Base-by-base conservation (phyloP, 2,888 invertebrate species). In the Drosophila parthenogenetica region DNA sequence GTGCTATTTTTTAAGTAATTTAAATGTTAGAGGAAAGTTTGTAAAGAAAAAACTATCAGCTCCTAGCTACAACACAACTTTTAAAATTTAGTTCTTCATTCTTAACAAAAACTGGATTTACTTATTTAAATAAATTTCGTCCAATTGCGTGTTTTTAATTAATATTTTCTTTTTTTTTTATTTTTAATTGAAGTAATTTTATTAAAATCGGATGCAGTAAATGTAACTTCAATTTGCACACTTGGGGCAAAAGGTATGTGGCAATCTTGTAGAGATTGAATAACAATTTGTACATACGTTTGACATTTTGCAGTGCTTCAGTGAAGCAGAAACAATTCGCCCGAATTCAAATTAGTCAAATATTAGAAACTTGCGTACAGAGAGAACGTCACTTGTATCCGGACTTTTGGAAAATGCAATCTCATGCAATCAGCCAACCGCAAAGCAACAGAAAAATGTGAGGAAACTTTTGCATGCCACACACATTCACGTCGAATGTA, bases 301-400 rank as follows among this genome's bases (percentile, higher is more conserved):
- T 66, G 25, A 46, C 59, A 64, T 60, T 63, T 62, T 57, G 62
- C 43, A 71, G 51, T 67, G 59, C 51, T 55, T 62, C 71, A 71
- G 71, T 78, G 68, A 72, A 61, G 62, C 48, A 51, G 69, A 75
- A 77, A 66, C 72, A 73, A 76, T 77, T 79, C 69, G 45, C 54
- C 60, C 45, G 63, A 79, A 77, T 77, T 77, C 77, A 76, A 77
- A 77, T 79, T 79, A 79, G 79, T 79, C 79, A 79, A 77, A 77
- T 79, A 76, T 76, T 75, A 79, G 76, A 79, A 72, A 73, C 79
- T 77, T 78, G 75, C 72, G 65, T 63, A 75, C 65, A 62, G 50
- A 53, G 43, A 43, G 32, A 19, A 32, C 22, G 22, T 64, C 50
- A 50, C 69, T 63, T 72, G 64, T 61, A 73, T 69, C 40, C 72